Evolutionary conservation across 1,140 invertebrate species (phyloP).

Genomic region (Trichogramma pretiosum): DNA sequence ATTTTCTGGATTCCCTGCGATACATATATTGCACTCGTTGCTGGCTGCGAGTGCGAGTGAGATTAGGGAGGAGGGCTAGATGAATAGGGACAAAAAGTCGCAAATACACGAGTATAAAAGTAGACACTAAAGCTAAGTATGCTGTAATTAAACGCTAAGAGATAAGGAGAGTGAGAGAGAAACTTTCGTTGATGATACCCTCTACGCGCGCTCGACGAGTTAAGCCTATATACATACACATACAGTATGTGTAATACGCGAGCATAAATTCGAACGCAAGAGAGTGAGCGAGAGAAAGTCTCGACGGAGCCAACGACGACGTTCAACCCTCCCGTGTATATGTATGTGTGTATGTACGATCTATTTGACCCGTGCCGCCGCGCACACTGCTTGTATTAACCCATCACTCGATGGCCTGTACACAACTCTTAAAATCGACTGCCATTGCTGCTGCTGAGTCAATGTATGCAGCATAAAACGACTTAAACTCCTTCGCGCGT

Average conservation of each 20-base stretch:
- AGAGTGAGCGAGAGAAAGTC: too few species aligned
- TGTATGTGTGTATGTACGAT: background rate
- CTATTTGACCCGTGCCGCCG: conserved; percentile 3
- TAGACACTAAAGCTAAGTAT: conserved; percentile 25
- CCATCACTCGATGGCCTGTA: conserved; percentile 11
- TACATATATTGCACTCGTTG: too few species aligned
- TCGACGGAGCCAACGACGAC: background rate
- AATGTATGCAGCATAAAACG: too few species aligned
- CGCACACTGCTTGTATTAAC: conserved; percentile 23
- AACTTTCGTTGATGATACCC: conserved; percentile 31
- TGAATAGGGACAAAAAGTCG: background rate
- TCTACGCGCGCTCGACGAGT: conserved; percentile 26
- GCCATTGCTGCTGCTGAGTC: too few species aligned
- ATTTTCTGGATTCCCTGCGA: too few species aligned
- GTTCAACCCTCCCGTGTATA: background rate
- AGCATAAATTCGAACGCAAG: too few species aligned
- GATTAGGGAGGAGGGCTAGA: background rate
- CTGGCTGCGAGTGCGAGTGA: background rate
- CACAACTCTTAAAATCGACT: conserved; percentile 43
- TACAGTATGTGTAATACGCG: background rate
- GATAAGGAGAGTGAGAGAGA: too few species aligned
- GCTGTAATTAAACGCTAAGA: conserved; percentile 35
- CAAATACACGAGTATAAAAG: conserved; percentile 1
- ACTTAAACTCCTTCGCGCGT: too few species aligned
- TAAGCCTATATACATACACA: conserved; percentile 26